These are phyloP conservation scores for Petrocephalus sullivani DNA, from an alignment of 2,797 vertebrate species.

Conservation along the genomic window DNA sequence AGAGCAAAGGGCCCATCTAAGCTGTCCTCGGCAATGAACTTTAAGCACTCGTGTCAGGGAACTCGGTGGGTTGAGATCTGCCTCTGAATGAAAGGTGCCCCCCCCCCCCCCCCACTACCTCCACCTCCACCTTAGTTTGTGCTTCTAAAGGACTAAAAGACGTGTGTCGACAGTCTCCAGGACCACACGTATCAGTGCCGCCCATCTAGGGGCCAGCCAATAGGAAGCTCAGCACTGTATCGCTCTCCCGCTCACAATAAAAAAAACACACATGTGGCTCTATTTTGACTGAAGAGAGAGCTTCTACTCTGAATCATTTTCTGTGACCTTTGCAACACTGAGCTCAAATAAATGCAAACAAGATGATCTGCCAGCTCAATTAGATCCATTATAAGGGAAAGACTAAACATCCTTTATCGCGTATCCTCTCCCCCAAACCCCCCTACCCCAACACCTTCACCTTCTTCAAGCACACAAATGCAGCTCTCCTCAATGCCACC, in stretches of 20 bases:
- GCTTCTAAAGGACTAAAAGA: conserved; percentile 5
- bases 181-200: conserved; percentile 34
- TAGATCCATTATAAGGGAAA: conserved; percentile 37
- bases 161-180: conserved; percentile 27
- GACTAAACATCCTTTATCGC: background rate
- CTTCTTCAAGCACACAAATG: background rate
- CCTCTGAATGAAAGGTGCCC: background rate
- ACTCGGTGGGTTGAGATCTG: background rate
- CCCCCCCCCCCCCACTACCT: conserved; percentile 37
- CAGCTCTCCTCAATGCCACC: background rate
- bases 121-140: conserved; percentile 45
- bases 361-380: conserved; percentile 48
- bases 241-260: conserved; percentile 57
- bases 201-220: conserved; percentile 42
- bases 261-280: conserved; percentile 32
- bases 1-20: background rate
- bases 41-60: background rate
- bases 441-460: background rate
- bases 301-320: conserved; percentile 35
- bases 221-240: conserved; percentile 40
- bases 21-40: background rate
- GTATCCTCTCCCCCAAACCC: background rate
- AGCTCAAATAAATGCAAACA: conserved; percentile 44
- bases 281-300: conserved; percentile 60
- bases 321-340: conserved; percentile 32